phyloP scores from a whole-genome alignment of 2,113 vertebrate species.

The Aythya baeri region DNA sequence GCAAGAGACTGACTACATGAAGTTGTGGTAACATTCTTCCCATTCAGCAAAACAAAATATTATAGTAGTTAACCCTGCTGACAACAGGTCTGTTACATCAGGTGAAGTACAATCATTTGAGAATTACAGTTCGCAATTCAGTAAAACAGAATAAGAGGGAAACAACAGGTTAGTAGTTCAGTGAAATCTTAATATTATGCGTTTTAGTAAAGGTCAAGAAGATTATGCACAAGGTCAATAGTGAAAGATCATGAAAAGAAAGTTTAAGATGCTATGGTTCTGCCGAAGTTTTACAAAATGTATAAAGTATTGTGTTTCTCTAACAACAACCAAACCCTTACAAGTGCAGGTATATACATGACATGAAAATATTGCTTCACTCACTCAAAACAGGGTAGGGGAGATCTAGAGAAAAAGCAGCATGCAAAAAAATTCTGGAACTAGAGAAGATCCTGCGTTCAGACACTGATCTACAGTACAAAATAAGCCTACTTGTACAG shows the following conservation, averaged over 20 bases:
- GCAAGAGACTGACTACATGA: neutral
- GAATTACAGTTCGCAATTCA: slow-evolving; percentile 18
- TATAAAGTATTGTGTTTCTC: slow-evolving; percentile 79
- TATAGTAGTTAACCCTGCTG: slow-evolving; percentile 37
- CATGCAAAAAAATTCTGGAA: slow-evolving; percentile 69
- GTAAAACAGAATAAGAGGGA: slow-evolving; percentile 62
- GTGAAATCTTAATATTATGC: slow-evolving; percentile 47
- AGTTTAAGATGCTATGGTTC: slow-evolving; percentile 65
- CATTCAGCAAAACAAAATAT: neutral
- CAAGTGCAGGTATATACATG: slow-evolving; percentile 78
- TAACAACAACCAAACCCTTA: slow-evolving; percentile 79
- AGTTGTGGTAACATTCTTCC: slow-evolving; percentile 10
- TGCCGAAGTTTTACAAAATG: slow-evolving; percentile 77
- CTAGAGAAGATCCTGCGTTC: slow-evolving; percentile 38
- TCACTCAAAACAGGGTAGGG: slow-evolving; percentile 73
- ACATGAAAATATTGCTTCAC: slow-evolving; percentile 81
- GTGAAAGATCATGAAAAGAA: slow-evolving; percentile 60
- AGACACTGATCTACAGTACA: slow-evolving; percentile 56
- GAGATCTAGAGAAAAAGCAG: slow-evolving; percentile 54
- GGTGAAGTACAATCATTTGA: slow-evolving; percentile 50
- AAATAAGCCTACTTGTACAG: slow-evolving; percentile 44
- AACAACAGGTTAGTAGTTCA: slow-evolving; percentile 57
- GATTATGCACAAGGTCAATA: slow-evolving; percentile 38
- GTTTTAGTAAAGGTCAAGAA: slow-evolving; percentile 59
- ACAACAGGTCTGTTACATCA: slow-evolving; percentile 20